Evolutionary conservation across 2,113 vertebrate species (phyloP), one percentile per base, ranked within the genome.

Genomic region (Aramus guarauna): DNA sequence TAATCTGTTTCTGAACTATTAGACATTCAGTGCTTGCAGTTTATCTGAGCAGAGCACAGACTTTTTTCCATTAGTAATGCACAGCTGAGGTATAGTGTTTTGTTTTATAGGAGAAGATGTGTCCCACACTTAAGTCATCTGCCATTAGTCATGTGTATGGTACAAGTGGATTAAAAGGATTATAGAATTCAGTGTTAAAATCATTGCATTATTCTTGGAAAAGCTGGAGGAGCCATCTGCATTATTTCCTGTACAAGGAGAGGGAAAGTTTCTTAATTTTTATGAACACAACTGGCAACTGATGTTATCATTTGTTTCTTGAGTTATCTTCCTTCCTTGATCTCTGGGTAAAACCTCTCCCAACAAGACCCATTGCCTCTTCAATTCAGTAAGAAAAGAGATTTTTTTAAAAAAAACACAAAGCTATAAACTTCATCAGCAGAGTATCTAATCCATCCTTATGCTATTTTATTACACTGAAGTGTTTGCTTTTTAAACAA

Each of bases 81-180:
- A 52, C 20, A 88, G 67, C 56, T 94, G 55, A 85, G 41, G 26
- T 58, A 27, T 5, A 91, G 45, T 92, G 52, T 43, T 88, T 84
- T 88, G n/a, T 76, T 92, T 90, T 85, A 37, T 80, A 85, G 91
- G 63, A 81, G 26, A 85, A 88, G 26, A 64, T 68, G 36, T 89
- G 34, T 67, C 72, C 58, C 77, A 59, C 59, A 36, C 37, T 94
- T 83, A 92, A 84, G 69, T 84, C 67, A 73, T 59, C 68, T 94
- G 45, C 73, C 48, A 39, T 96, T 95, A 92, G 50, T 85, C 75
- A 30, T 83, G 86, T 86, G 23, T 73, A 78, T 43, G 75, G 53
- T 90, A 76, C 47, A 94, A 85, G 34, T 69, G 87, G 72, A 73
- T 96, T 96, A 69, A 89, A 90, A 95, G 41, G 47, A 80, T 93